Conservation (phyloP, 2,888 invertebrate species). For the Tachina fera region DNA sequence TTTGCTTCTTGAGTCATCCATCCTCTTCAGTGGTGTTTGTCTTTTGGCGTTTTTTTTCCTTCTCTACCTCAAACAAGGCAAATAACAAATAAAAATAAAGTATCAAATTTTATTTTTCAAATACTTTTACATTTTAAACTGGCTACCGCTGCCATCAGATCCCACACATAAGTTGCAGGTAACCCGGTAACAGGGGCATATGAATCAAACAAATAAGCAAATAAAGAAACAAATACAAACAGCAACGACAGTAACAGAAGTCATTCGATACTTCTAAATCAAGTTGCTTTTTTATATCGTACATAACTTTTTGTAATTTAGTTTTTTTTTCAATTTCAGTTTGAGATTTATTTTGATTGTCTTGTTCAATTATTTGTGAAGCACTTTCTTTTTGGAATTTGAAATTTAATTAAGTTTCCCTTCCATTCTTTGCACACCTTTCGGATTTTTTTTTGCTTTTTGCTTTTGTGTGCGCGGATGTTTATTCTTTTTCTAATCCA, state of each 20-base stretch:
- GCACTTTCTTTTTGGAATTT: conserved; percentile 73
- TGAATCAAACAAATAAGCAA: conserved; percentile 53
- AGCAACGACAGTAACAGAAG: conserved; percentile 74
- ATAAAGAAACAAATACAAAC: neutral
- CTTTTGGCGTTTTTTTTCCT: conserved; percentile 31
- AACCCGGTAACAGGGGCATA: conserved; percentile 62
- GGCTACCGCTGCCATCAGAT: conserved; percentile 56
- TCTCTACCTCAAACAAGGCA: conserved; percentile 55
- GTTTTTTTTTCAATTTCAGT: conserved; percentile 45
- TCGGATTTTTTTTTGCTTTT: neutral
- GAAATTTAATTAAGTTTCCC: conserved; percentile 79
- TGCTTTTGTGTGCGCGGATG: conserved; percentile 7
- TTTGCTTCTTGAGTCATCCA: conserved; percentile 39
- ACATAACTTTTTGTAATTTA: conserved; percentile 27
- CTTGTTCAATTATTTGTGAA: conserved; percentile 75
- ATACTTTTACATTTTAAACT: conserved; percentile 32
- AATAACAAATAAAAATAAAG: conserved; percentile 71
- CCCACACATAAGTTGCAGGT: conserved; percentile 67
- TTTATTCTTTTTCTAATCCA: conserved; percentile 19
- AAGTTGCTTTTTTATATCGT: conserved; percentile 13
- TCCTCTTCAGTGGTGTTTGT: conserved; percentile 58
- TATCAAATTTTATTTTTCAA: conserved; percentile 66
- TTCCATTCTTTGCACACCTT: conserved; percentile 11
- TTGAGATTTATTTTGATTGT: conserved; percentile 65
- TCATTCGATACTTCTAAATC: conserved; percentile 77